A percentile compares a stretch with the other conserved stretches of the same genome.
phyloP scores from a whole-genome alignment of 2,113 vertebrate genomes.

The Xiphophorus maculatus region DNA sequence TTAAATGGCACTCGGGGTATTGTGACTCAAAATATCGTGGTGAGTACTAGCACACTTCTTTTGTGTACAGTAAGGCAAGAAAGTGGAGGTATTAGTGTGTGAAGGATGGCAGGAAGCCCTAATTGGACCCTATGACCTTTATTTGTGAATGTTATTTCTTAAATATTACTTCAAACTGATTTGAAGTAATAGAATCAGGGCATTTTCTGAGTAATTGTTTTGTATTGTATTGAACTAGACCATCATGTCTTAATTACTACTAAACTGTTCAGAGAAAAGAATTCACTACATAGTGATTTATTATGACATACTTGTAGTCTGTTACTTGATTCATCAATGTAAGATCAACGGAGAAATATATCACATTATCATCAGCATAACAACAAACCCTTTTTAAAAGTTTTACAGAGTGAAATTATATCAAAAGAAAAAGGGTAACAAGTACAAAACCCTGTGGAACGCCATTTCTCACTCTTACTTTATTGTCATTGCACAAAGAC shows the following conservation, averaged over 20 bases:
- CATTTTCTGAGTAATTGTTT: background rate
- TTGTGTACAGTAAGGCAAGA: conserved; percentile 63
- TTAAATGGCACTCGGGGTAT: conserved; percentile 60
- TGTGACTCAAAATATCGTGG: conserved; percentile 54
- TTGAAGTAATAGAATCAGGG: background rate
- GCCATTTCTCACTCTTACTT: too few relatives aligned
- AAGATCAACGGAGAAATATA: too few relatives aligned
- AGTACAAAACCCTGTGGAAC: too few relatives aligned
- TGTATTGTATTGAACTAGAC: background rate
- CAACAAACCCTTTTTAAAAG: too few relatives aligned
- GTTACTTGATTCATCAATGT: too few relatives aligned
- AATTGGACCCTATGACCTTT: background rate
- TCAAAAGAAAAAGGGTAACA: too few relatives aligned
- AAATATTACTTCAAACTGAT: background rate
- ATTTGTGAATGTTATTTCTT: background rate
- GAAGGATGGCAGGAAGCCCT: background rate
- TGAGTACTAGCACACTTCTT: conserved; percentile 66
- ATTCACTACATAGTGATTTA: too few relatives aligned
- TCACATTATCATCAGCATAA: too few relatives aligned
- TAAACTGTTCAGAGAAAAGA: background rate
- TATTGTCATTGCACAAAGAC: too few relatives aligned
- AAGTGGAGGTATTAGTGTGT: conserved; percentile 40
- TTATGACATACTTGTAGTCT: too few relatives aligned
- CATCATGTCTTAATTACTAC: background rate
- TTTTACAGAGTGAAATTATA: too few relatives aligned